phyloP scores from a whole-genome alignment of 2,797 vertebrate genomes.

The Melanotaenia parkinsoni region DNA sequence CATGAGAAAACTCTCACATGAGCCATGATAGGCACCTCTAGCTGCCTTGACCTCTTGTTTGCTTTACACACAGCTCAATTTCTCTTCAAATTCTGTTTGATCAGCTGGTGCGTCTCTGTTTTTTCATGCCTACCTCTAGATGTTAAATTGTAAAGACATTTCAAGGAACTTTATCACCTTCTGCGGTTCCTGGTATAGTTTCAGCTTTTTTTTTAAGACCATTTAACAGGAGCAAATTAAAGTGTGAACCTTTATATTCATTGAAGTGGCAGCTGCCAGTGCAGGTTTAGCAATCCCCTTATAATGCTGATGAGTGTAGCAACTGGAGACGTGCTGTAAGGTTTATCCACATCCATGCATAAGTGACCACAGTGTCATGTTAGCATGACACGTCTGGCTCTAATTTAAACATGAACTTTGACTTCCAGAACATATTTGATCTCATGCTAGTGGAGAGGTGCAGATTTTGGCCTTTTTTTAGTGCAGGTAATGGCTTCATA shows the following conservation, averaged over 20 bases:
- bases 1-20: constrained; percentile 61
- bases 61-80: constrained; percentile 27
- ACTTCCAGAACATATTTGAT: constrained; percentile 20
- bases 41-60: constrained; percentile 49
- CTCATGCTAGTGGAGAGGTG: constrained; percentile 6
- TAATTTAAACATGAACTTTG: constrained; percentile 72
- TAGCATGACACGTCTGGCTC: constrained; percentile 53
- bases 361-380: constrained; percentile 65
- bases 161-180: background rate
- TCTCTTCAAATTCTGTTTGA: constrained; percentile 46
- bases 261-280: constrained; percentile 50
- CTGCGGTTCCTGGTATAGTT: background rate
- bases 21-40: constrained; percentile 5
- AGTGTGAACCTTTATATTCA: constrained; percentile 40
- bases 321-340: constrained; percentile 56
- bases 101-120: constrained; percentile 25
- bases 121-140: background rate
- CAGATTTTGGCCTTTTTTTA: background rate
- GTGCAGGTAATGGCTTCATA: background rate
- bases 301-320: constrained; percentile 69
- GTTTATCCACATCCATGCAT: constrained; percentile 66
- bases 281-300: constrained; percentile 61
- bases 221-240: constrained; percentile 3
- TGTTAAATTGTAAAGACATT: background rate
- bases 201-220: background rate